phyloP scores from a whole-genome alignment of 2,113 vertebrate genomes.

The Lagopus leucura region DNA sequence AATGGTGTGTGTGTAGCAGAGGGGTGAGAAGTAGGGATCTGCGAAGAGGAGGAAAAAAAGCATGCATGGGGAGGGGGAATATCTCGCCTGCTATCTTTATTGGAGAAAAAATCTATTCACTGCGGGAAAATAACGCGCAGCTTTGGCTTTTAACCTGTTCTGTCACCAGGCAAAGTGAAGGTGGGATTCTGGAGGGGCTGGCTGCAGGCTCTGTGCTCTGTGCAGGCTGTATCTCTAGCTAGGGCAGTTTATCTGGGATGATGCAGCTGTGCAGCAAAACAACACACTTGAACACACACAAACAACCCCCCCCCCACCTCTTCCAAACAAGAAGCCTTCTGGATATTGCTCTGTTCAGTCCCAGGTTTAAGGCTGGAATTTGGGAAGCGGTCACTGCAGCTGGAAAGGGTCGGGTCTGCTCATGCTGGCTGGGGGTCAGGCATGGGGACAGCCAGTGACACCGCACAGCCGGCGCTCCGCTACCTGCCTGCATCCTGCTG shows the following conservation, averaged over 20 bases:
- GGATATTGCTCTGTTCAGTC: neutral
- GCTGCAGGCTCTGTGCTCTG: neutral
- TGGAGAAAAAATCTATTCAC: neutral
- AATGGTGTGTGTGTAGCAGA: neutral
- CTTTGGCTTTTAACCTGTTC: constrained; percentile 52
- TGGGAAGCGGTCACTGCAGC: constrained; percentile 27
- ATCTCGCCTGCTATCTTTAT: neutral
- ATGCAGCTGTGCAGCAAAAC: constrained; percentile 37
- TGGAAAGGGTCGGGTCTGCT: neutral
- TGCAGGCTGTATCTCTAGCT: neutral
- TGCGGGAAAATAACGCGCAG: neutral
- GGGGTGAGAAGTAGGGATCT: constrained; percentile 17
- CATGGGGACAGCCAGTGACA: neutral
- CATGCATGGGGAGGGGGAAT: neutral
- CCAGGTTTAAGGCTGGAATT: constrained; percentile 38
- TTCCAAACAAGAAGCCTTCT: neutral
- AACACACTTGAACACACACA: neutral
- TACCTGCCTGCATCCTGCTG: neutral
- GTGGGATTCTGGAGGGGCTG: neutral
- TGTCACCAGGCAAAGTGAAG: neutral
- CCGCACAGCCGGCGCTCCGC: neutral
- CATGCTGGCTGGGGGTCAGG: neutral
- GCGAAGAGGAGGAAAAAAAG: neutral
- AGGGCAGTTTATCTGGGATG: neutral
- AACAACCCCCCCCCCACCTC: neutral